phyloP scores from a whole-genome alignment of 2,113 vertebrate species.

The Oxyura jamaicensis region DNA sequence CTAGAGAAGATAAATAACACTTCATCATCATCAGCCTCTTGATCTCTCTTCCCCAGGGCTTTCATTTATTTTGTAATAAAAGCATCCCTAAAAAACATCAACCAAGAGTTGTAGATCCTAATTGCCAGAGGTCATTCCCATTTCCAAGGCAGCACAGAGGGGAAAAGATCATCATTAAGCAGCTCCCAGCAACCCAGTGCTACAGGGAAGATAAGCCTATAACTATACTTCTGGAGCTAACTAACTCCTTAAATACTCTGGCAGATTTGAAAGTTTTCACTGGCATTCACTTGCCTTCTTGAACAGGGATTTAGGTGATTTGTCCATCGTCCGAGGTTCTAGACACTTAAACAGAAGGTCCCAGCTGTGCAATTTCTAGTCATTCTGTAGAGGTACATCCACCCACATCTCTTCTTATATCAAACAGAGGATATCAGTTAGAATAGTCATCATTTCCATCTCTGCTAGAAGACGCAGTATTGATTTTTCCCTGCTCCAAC shows the following conservation, averaged over 20 bases:
- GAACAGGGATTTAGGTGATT: background rate
- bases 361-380: accelerated
- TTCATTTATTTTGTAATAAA: constrained; percentile 26
- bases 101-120: background rate
- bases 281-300: background rate
- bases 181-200: background rate
- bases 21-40: background rate
- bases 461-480: background rate
- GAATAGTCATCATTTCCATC: background rate
- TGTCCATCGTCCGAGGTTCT: background rate
- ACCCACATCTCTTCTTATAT: background rate
- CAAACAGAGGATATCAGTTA: background rate
- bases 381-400: background rate
- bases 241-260: background rate
- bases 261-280: background rate
- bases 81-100: background rate
- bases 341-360: background rate
- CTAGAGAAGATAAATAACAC: constrained; percentile 19
- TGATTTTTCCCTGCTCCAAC: background rate
- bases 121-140: background rate
- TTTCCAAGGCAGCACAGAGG: background rate
- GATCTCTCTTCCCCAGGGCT: background rate
- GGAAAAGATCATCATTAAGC: background rate
- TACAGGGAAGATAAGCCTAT: background rate
- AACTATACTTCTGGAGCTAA: background rate